Percentiles rank a stretch among this genome's conserved stretches.
phyloP scores from a whole-genome alignment of 1,140 invertebrate species.

The Drosophila quadrilineata region DNA sequence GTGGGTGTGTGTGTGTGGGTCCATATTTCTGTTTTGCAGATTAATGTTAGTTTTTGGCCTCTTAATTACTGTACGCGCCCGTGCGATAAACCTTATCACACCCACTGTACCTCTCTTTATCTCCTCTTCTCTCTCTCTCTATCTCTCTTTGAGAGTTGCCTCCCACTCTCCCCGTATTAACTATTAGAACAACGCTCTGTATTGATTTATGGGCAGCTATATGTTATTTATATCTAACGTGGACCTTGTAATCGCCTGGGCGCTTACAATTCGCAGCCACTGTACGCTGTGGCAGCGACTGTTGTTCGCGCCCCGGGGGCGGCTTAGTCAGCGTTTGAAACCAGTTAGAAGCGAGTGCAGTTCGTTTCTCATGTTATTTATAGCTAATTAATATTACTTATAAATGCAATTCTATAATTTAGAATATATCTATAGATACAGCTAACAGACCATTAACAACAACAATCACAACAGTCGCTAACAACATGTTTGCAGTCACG shows the following conservation, averaged over 20 bases:
- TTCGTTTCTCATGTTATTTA: conserved; percentile 71
- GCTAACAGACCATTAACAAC: conserved; percentile 16
- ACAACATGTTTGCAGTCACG: conserved; percentile 71
- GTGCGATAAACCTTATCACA: conserved; percentile 75
- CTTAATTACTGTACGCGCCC: conserved; percentile 74
- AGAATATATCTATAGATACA: conserved; percentile 52
- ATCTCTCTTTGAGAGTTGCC: not conserved
- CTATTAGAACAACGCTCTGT: not conserved
- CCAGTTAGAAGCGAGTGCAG: conserved; percentile 49
- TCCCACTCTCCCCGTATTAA: too few species aligned
- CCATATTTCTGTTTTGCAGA: conserved; percentile 45
- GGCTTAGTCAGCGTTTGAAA: conserved; percentile 37
- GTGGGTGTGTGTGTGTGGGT: conserved; percentile 9
- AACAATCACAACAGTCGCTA: conserved; percentile 12
- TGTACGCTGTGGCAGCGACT: too few species aligned
- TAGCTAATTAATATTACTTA: conserved; percentile 79
- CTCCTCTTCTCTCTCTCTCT: not conserved
- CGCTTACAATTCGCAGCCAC: conserved; percentile 51
- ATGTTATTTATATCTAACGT: conserved; percentile 68
- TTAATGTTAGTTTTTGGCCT: conserved; percentile 69
- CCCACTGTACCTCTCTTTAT: not conserved
- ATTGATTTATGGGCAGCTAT: conserved; percentile 74
- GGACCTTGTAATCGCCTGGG: conserved; percentile 52
- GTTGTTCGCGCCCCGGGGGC: conserved; percentile 34
- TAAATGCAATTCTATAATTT: conserved; percentile 78